Evolutionary conservation across 2,797 vertebrate genomes (phyloP).

Genomic region (Coracias cyanogaster): DNA sequence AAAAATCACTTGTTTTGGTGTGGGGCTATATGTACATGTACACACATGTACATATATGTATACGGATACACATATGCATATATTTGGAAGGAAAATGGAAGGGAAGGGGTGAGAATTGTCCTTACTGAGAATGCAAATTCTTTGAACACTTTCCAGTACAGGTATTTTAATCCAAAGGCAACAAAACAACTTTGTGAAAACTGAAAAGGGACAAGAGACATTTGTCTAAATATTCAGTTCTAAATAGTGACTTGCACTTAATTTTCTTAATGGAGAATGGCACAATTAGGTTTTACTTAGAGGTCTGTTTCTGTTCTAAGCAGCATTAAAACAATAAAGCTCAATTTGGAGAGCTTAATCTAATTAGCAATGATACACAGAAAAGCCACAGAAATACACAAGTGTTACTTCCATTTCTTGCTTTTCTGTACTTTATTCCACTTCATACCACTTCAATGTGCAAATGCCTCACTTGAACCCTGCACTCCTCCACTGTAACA

Average conservation of each 20-base stretch:
- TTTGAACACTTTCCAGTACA: not conserved
- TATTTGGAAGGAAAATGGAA: not conserved
- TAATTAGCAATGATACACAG: not conserved
- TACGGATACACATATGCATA: rapidly evolving
- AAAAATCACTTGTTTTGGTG: not conserved
- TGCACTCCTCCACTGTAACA: not conserved
- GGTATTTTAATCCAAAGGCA: not conserved
- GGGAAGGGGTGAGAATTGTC: not conserved
- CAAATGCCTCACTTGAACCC: not conserved
- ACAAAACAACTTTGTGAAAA: not conserved
- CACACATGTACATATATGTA: rapidly evolving
- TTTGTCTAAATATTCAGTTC: not conserved
- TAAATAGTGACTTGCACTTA: not conserved
- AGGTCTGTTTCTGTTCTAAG: not conserved
- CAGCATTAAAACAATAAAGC: not conserved
- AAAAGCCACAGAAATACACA: not conserved
- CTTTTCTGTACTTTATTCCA: not conserved
- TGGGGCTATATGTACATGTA: not conserved
- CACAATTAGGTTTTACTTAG: not conserved
- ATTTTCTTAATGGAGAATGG: not conserved
- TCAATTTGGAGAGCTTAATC: not conserved
- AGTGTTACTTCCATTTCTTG: not conserved
- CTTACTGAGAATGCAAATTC: not conserved
- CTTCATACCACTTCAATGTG: not conserved
- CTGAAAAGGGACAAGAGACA: not conserved